Percentiles rank a stretch among this genome's conserved stretches.
Conservation (phyloP, 2,888 invertebrate genomes). For the Lycocerus yunnanus region DNA sequence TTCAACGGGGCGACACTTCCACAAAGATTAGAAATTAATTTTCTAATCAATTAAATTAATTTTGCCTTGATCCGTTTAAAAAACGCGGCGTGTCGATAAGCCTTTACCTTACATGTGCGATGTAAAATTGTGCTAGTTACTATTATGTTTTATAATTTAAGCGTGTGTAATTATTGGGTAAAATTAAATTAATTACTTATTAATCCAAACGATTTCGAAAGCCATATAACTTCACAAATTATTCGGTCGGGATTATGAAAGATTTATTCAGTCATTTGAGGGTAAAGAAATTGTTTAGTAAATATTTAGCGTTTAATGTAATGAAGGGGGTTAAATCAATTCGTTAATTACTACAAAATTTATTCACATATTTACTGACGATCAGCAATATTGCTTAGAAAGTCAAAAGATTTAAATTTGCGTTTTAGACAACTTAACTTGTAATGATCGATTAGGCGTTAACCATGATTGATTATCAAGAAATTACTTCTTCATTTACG, state of each 20-base stretch:
- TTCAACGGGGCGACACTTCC: background rate
- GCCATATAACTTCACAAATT: background rate
- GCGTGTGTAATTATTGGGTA: background rate
- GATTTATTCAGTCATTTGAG: slow-evolving; percentile 2
- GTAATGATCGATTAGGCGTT: background rate
- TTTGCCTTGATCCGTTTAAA: background rate
- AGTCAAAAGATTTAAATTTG: background rate
- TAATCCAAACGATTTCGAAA: background rate
- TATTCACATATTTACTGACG: background rate
- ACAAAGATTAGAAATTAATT: background rate
- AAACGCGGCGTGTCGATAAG: background rate
- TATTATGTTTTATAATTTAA: background rate
- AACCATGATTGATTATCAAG: background rate
- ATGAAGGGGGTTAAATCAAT: background rate
- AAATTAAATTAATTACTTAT: background rate
- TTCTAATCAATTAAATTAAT: background rate
- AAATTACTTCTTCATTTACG: background rate
- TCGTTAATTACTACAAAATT: background rate
- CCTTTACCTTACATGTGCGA: background rate
- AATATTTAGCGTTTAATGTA: slow-evolving; percentile 5
- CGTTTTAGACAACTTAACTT: background rate
- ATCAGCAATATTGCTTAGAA: background rate
- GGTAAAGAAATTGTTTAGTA: slow-evolving; percentile 2
- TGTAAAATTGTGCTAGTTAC: no score
- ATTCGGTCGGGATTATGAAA: slow-evolving; percentile 1